Evolutionary conservation across 2,113 vertebrate genomes (phyloP).

Genomic region (Suricata suricatta): DNA sequence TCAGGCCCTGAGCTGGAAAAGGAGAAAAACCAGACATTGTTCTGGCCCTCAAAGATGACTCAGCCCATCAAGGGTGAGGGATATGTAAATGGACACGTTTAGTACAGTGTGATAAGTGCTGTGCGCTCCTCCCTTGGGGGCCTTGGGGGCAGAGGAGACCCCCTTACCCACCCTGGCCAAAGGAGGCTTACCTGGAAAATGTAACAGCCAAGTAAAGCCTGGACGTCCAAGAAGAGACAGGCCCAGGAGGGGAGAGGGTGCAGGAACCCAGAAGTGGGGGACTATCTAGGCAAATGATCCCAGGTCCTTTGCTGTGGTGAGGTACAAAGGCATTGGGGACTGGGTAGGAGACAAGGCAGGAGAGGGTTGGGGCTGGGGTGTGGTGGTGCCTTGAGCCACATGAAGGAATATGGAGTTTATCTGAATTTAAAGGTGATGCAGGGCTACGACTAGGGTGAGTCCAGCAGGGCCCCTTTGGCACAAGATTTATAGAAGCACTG

Average conservation of each 20-base stretch:
- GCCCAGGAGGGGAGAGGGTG: background rate
- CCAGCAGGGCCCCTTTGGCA: background rate
- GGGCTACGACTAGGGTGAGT: too few relatives aligned
- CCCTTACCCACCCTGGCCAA: background rate
- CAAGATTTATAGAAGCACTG: background rate
- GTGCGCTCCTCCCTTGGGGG: background rate
- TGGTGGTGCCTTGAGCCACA: background rate
- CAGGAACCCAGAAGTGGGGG: background rate
- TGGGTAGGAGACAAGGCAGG: background rate
- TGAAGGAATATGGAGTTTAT: background rate
- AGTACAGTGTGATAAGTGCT: background rate
- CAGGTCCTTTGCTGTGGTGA: background rate
- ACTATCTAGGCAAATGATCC: rapidly evolving
- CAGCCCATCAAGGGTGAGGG: background rate
- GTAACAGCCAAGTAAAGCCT: background rate
- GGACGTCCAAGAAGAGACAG: background rate
- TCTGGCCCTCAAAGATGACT: background rate
- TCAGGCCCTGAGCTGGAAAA: background rate
- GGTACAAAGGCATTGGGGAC: background rate
- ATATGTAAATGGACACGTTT: background rate
- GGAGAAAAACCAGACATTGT: background rate
- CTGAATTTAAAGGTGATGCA: background rate
- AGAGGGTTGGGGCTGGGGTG: background rate
- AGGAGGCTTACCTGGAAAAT: background rate
- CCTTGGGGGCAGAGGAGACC: background rate